phyloP scores from a whole-genome alignment of 2,113 vertebrate species.

The Ceratotherium simum region DNA sequence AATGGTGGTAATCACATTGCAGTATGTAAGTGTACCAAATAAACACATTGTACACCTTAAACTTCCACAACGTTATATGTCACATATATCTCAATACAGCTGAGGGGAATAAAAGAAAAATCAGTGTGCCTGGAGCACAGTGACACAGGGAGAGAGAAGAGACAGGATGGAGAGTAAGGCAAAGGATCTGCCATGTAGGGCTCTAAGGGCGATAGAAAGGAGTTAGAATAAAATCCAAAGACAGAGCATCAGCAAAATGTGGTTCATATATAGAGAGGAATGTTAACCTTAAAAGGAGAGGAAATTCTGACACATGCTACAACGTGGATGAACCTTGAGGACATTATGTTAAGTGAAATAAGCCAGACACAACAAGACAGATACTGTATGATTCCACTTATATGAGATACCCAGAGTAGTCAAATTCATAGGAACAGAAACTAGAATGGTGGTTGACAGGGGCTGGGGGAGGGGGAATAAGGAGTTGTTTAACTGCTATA shows the following conservation, averaged over 20 bases:
- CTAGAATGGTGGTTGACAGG: neutral
- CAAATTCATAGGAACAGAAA: neutral
- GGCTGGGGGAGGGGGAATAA: accelerated
- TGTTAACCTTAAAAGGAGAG: neutral
- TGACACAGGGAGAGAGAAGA: neutral
- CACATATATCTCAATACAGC: neutral
- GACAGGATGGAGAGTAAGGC: neutral
- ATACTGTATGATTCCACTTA: neutral
- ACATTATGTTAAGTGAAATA: neutral
- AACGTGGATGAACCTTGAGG: neutral
- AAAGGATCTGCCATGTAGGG: neutral
- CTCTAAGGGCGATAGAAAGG: neutral
- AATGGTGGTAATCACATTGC: too few species aligned
- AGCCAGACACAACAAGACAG: neutral
- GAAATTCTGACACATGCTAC: neutral
- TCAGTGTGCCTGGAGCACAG: neutral
- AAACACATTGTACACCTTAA: neutral
- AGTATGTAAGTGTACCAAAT: neutral
- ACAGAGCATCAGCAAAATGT: neutral
- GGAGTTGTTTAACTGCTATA: neutral
- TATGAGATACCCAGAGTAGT: neutral
- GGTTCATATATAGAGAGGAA: neutral
- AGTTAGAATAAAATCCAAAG: neutral
- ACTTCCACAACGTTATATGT: neutral
- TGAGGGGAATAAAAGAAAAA: neutral